These are phyloP conservation scores for Mormyrops attenuatus DNA, from an alignment of 2,797 vertebrate species.

Conservation along the genomic window DNA sequence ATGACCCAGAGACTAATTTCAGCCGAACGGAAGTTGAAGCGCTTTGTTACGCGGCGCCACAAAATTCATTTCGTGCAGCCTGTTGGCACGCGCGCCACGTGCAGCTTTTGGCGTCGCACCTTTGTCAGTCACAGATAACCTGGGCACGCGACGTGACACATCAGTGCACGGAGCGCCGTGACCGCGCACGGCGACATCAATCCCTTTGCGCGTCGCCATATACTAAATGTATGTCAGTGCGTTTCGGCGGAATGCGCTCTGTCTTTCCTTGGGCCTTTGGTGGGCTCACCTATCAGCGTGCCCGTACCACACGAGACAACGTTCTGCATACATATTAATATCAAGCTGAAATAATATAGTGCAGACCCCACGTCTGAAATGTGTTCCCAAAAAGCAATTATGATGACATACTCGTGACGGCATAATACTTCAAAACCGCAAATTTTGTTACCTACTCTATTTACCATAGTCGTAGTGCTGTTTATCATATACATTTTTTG, in stretches of 20 bases:
- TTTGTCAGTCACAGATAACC: neutral
- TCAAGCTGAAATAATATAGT: neutral
- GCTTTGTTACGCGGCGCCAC: neutral
- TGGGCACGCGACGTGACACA: neutral
- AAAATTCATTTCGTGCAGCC: neutral
- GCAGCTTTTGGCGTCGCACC: neutral
- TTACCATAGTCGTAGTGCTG: neutral
- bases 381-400: neutral
- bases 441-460: neutral
- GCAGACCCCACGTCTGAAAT: neutral
- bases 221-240: neutral
- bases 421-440: neutral
- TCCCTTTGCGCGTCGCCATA: neutral
- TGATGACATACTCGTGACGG: neutral
- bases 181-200: neutral
- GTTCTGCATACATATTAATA: neutral
- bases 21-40: neutral
- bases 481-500: neutral
- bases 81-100: conserved; percentile 6
- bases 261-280: neutral
- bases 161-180: neutral
- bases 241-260: neutral
- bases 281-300: neutral
- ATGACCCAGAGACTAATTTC: neutral
- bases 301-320: neutral